phyloP scores from a whole-genome alignment of 2,113 vertebrate species.

The Cinclus mexicanus region DNA sequence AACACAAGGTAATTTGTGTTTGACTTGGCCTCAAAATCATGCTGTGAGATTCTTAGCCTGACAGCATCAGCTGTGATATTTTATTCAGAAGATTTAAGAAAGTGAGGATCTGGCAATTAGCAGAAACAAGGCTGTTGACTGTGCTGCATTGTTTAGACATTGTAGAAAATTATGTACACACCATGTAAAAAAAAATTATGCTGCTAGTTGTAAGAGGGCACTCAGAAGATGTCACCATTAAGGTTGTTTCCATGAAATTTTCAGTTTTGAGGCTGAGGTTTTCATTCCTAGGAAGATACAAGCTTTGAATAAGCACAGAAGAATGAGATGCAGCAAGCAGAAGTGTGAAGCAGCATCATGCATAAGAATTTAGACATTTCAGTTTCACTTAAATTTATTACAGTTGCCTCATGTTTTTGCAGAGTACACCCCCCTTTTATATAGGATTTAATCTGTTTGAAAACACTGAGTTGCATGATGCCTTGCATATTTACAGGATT shows the following conservation, averaged over 20 bases:
- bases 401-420: neutral
- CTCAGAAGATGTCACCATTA: neutral
- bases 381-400: neutral
- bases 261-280: neutral
- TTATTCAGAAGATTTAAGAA: neutral
- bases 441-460: neutral
- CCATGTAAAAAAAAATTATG: neutral
- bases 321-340: neutral
- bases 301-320: neutral
- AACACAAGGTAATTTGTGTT: neutral
- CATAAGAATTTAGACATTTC: neutral
- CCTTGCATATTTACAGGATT: neutral
- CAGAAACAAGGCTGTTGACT: neutral
- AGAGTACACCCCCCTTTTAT: neutral
- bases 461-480: neutral
- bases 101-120: constrained; percentile 16
- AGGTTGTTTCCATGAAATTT: neutral
- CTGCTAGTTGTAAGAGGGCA: neutral
- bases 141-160: neutral
- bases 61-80: neutral
- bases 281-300: neutral
- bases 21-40: neutral
- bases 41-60: neutral
- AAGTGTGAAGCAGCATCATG: neutral
- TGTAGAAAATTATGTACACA: neutral